These are phyloP conservation scores for Rachycentron canadum DNA, from an alignment of 2,797 vertebrate species.

Conservation along the genomic window DNA sequence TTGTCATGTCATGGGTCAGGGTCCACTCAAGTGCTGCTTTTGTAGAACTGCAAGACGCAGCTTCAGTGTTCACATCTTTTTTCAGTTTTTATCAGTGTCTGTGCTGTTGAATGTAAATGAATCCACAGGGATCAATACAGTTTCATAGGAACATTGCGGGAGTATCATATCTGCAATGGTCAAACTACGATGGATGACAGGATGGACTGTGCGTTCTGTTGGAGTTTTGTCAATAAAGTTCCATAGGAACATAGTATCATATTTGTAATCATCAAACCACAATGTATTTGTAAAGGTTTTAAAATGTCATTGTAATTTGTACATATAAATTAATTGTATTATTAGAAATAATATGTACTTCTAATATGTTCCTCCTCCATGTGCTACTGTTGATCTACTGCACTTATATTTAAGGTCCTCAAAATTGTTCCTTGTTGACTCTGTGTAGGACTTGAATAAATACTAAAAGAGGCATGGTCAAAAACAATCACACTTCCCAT, in stretches of 20 bases:
- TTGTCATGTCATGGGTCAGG: slow-evolving; percentile 4
- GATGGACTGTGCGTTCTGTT: too few species aligned
- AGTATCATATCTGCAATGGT: not conserved
- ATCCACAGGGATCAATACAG: not conserved
- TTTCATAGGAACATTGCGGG: not conserved
- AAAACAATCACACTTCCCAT: too few species aligned
- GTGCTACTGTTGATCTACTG: not conserved
- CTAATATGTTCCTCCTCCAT: not conserved
- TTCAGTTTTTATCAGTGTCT: not conserved
- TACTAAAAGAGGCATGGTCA: too few species aligned
- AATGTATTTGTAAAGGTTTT: not conserved
- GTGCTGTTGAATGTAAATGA: not conserved
- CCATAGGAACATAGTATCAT: not conserved
- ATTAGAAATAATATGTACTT: not conserved
- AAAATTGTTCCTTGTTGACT: not conserved
- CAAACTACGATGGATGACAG: too few species aligned
- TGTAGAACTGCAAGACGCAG: not conserved
- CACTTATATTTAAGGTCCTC: not conserved
- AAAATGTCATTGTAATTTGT: not conserved
- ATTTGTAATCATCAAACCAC: not conserved
- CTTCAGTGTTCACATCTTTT: not conserved
- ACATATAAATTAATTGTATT: not conserved
- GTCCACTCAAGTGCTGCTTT: not conserved
- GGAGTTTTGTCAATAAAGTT: too few species aligned
- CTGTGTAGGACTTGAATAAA: too few species aligned